These are phyloP conservation scores for Pao palembangensis DNA, from an alignment of 2,113 vertebrate genomes.

Conservation along the genomic window DNA sequence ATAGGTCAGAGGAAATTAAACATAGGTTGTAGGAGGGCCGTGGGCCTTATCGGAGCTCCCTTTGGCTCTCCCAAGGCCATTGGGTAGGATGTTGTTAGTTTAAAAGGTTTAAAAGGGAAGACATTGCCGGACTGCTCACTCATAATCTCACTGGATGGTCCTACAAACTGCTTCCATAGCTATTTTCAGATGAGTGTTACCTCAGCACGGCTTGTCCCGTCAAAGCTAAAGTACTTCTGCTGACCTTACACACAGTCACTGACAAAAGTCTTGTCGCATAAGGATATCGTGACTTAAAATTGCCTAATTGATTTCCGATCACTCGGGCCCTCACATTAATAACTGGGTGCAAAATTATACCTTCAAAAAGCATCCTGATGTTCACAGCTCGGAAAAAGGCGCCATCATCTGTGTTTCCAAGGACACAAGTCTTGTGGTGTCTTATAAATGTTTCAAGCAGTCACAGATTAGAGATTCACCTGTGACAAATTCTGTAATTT, in stretches of 20 bases:
- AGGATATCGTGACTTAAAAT: background rate
- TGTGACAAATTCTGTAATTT: background rate
- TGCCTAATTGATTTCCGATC: background rate
- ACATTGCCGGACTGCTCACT: too few species aligned
- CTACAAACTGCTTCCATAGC: too few species aligned
- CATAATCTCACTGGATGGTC: too few species aligned
- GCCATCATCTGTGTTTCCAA: background rate
- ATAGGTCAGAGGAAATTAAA: conserved; percentile 28
- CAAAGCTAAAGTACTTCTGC: too few species aligned
- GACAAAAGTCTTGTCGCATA: background rate
- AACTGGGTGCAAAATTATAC: background rate
- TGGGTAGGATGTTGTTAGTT: too few species aligned
- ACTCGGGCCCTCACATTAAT: background rate
- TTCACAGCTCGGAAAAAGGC: background rate
- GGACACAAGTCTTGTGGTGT: background rate
- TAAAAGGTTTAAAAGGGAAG: too few species aligned
- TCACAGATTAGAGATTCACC: conserved; percentile 1
- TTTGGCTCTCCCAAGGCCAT: too few species aligned
- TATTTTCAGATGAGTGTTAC: too few species aligned
- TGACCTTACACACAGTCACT: background rate
- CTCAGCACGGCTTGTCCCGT: too few species aligned
- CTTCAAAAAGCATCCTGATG: background rate
- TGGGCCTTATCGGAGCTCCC: background rate
- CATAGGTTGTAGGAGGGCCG: background rate
- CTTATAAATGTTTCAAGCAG: background rate